Evolutionary conservation across 2,888 invertebrate genomes (phyloP).

Genomic region (Subacronicta megacephala): DNA sequence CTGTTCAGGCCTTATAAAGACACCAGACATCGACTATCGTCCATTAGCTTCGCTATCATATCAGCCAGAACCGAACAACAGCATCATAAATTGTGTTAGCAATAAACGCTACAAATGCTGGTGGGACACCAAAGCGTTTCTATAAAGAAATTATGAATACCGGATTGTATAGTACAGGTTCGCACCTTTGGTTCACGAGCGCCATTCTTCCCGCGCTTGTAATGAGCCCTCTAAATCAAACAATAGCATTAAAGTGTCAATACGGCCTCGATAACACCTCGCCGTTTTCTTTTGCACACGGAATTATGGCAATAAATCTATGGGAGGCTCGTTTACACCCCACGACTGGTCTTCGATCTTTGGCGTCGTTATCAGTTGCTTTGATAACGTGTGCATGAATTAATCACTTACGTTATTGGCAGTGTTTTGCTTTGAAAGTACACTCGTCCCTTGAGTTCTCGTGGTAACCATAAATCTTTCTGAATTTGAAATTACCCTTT

Average conservation of each 20-base stretch:
- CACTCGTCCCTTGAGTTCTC: no score
- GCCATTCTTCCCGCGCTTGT: conserved; percentile 81
- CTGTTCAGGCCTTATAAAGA: conserved; percentile 30
- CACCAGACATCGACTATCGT: conserved; percentile 22
- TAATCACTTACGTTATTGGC: conserved; percentile 5
- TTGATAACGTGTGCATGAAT: conserved; percentile 27
- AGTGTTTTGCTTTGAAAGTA: not conserved
- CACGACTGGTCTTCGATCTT: conserved; percentile 61
- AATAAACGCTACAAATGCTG: conserved; percentile 53
- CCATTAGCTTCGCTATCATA: conserved; percentile 44
- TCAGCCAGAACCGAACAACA: conserved; percentile 45
- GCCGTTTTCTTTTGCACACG: conserved; percentile 86
- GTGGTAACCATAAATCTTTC: not conserved
- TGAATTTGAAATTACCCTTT: no score
- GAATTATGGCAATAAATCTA: conserved; percentile 87
- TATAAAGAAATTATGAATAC: conserved; percentile 75
- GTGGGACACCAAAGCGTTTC: conserved; percentile 55
- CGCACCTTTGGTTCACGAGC: conserved; percentile 78
- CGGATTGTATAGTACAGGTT: conserved; percentile 62
- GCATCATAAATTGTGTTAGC: conserved; percentile 52
- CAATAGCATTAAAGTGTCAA: conserved; percentile 90
- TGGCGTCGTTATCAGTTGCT: conserved; percentile 38
- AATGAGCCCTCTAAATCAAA: conserved; percentile 89
- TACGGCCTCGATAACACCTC: conserved; percentile 86
- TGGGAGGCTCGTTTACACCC: conserved; percentile 71